These are phyloP conservation scores for Halocynthia aurantium DNA, from an alignment of 23 tunicate genomes.

Conservation along the genomic window DNA sequence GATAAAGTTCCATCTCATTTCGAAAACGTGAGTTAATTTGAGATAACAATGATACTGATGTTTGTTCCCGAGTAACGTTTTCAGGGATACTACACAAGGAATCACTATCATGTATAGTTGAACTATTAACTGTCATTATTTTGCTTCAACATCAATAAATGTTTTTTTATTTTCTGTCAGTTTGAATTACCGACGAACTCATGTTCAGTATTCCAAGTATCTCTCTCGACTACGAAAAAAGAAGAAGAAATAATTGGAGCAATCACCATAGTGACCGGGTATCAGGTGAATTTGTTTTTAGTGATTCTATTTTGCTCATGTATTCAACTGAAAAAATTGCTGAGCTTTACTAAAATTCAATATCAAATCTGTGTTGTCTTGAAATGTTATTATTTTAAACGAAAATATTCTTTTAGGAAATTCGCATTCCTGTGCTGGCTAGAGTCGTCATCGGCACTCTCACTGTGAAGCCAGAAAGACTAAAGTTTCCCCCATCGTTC, in stretches of 20 bases:
- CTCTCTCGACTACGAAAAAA: constrained; percentile 32
- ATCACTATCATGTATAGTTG: no score
- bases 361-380: no score
- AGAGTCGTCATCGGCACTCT: constrained; percentile 65
- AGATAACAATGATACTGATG: neutral
- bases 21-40: constrained; percentile 24
- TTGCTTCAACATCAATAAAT: no score
- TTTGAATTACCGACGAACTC: constrained; percentile 42
- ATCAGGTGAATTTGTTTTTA: constrained; percentile 51
- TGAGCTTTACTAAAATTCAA: no score
- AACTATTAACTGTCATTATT: no score
- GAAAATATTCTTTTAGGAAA: constrained; percentile 23
- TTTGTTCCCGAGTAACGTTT: neutral
- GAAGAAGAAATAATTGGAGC: constrained; percentile 45
- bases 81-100: no score
- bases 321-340: no score
- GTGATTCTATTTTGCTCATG: no score
- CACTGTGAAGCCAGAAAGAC: constrained; percentile 51
- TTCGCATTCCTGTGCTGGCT: constrained; percentile 54
- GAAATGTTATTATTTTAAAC: no score
- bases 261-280: constrained; percentile 37
- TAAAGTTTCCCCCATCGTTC: constrained; percentile 59
- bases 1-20: neutral
- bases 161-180: constrained; percentile 7
- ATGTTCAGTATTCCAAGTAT: constrained; percentile 33